Percentiles rank a stretch among this genome's conserved stretches.
Evolutionary conservation across 2,113 vertebrate genomes (phyloP).

Genomic region (Ranitomeya imitator): DNA sequence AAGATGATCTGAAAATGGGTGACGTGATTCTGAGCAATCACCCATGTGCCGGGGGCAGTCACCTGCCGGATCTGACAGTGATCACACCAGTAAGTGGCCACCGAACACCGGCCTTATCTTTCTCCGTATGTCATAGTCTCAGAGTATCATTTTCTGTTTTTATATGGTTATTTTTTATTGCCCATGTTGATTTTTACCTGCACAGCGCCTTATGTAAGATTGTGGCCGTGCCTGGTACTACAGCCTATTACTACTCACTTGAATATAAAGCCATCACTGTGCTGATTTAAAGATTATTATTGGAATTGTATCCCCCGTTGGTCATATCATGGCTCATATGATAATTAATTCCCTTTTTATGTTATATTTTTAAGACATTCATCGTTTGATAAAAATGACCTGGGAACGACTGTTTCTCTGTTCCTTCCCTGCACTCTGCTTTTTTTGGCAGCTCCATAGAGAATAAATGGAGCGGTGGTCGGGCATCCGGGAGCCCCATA

Average conservation of each 20-base stretch:
- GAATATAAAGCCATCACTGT: not conserved
- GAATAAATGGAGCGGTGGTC: too few relatives aligned
- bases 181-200: not conserved
- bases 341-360: too few relatives aligned
- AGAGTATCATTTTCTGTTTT: not conserved
- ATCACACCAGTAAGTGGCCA: slow-evolving; percentile 83
- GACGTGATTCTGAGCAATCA: slow-evolving; percentile 95
- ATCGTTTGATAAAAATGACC: too few relatives aligned
- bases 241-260: not conserved
- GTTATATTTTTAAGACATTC: too few relatives aligned
- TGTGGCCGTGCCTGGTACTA: not conserved
- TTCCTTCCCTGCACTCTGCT: too few relatives aligned
- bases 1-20: slow-evolving; percentile 75
- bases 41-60: slow-evolving; percentile 88
- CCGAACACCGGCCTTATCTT: not conserved
- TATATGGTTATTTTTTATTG: not conserved
- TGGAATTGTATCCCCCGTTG: not conserved
- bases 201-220: not conserved
- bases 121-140: not conserved
- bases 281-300: not conserved
- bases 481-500: too few relatives aligned
- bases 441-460: too few relatives aligned
- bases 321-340: too few relatives aligned
- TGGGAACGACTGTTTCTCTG: too few relatives aligned
- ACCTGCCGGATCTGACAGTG: slow-evolving; percentile 91